phyloP scores from a whole-genome alignment of 2,888 invertebrate genomes.

The Eilema caniola region DNA sequence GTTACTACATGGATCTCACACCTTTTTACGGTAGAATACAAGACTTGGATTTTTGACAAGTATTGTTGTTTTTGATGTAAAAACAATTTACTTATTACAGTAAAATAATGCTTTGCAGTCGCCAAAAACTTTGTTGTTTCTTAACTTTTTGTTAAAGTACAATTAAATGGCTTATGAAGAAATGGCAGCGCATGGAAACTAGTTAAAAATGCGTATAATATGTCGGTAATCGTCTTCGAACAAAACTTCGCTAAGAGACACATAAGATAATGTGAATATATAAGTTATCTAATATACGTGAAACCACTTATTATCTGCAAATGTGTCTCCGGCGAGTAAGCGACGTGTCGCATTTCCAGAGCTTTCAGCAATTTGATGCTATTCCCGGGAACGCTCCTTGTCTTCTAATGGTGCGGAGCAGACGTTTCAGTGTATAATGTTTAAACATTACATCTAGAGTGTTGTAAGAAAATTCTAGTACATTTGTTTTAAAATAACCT shows the following conservation, averaged over 20 bases:
- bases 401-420: constrained; percentile 11
- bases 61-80: too few relatives aligned
- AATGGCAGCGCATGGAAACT: too few relatives aligned
- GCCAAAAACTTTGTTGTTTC: neutral
- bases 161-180: too few relatives aligned
- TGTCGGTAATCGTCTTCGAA: too few relatives aligned
- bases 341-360: constrained; percentile 16
- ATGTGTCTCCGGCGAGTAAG: constrained; percentile 15
- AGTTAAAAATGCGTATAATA: too few relatives aligned
- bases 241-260: neutral
- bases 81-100: too few relatives aligned
- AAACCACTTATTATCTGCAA: constrained; percentile 9
- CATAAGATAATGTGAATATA: neutral
- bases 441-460: constrained; percentile 9
- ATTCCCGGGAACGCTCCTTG: constrained; percentile 8
- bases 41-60: too few relatives aligned
- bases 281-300: constrained; percentile 1
- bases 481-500: neutral
- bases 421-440: neutral
- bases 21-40: too few relatives aligned
- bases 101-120: neutral
- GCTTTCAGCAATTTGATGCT: constrained; percentile 20
- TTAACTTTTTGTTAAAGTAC: neutral
- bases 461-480: neutral
- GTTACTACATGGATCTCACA: too few relatives aligned